These are phyloP conservation scores for Campopleginae sp. DNA, from an alignment of 2,888 invertebrate genomes.

Conservation along the genomic window DNA sequence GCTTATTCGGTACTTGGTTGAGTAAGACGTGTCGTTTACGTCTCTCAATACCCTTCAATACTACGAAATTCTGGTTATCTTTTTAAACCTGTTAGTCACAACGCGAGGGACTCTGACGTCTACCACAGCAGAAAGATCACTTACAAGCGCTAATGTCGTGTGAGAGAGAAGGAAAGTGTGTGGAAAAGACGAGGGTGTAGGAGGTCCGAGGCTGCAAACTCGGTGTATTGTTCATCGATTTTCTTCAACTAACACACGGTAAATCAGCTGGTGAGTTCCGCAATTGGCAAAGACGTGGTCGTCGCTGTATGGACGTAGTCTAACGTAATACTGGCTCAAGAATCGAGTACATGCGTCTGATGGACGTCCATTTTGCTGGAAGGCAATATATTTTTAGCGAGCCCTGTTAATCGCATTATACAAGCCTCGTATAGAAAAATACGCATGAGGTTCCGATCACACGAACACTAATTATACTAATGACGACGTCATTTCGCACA, in stretches of 20 bases:
- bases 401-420: neutral
- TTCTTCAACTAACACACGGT: neutral
- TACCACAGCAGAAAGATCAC: conserved; percentile 19
- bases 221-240: conserved; percentile 1
- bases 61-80: conserved; percentile 17
- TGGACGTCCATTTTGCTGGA: neutral
- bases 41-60: conserved; percentile 4
- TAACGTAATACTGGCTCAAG: neutral
- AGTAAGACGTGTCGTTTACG: neutral
- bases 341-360: neutral
- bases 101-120: conserved; percentile 8
- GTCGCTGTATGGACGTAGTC: neutral
- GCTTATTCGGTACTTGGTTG: neutral
- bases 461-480: too few relatives aligned
- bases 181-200: neutral
- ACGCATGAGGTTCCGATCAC: too few relatives aligned
- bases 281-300: conserved; percentile 6
- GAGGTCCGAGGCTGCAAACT: conserved; percentile 2
- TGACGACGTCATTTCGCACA: too few relatives aligned
- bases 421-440: neutral
- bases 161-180: neutral
- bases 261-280: conserved; percentile 9
- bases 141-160: conserved; percentile 34
- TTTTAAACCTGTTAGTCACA: conserved; percentile 1
- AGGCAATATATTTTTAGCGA: conserved; percentile 1